These are phyloP conservation scores for Asarcornis scutulata DNA, from an alignment of 2,113 vertebrate species.

Conservation along the genomic window DNA sequence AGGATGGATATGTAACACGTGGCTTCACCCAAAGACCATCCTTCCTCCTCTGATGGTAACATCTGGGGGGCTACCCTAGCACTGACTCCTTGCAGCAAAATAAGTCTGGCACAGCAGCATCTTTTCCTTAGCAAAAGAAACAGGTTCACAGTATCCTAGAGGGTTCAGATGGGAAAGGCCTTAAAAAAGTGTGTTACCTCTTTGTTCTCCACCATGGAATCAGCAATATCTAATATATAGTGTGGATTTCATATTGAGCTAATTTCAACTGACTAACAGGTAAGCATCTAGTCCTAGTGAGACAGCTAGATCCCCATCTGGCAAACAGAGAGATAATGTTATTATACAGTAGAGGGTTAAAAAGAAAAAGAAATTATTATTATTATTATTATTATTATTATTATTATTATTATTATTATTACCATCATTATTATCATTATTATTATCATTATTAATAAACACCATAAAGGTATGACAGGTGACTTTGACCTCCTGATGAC, in stretches of 20 bases:
- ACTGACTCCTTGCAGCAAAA: background rate
- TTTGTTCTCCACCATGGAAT: background rate
- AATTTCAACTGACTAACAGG: background rate
- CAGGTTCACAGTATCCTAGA: background rate
- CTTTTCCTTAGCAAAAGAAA: background rate
- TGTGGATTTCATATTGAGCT: background rate
- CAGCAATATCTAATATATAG: background rate
- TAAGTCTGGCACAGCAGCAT: accelerated
- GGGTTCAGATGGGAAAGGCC: background rate
- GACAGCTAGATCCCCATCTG: too few species aligned
- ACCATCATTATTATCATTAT: too few species aligned
- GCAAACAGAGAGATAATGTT: background rate
- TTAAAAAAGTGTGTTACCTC: accelerated
- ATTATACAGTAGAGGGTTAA: background rate
- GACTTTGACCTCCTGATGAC: background rate
- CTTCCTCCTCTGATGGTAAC: background rate
- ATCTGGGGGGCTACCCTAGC: background rate
- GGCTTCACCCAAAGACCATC: background rate
- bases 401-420: too few species aligned
- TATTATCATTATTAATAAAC: background rate
- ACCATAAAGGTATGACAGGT: background rate
- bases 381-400: too few species aligned
- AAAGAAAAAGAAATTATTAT: too few species aligned
- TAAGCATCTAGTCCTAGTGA: background rate
- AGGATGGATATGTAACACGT: background rate